Evolutionary conservation across 2,113 vertebrate species (phyloP).

Genomic region (Lanius collurio): DNA sequence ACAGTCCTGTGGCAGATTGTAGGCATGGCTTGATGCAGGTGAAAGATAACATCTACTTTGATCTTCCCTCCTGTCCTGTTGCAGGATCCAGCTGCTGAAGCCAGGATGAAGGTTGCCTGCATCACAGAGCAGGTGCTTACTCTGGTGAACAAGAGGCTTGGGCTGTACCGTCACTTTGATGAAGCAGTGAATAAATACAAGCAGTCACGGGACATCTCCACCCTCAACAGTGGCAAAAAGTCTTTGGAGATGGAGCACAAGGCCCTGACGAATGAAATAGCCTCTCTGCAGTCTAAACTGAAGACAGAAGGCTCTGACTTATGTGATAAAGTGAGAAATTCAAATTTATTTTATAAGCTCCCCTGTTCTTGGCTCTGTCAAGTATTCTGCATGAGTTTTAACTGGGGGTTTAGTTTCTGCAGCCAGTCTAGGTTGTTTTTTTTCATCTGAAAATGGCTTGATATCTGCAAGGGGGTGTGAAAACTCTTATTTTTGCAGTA

Average conservation of each 20-base stretch:
- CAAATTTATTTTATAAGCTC: background rate
- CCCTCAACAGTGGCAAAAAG: constrained; percentile 90
- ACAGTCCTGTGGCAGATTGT: background rate
- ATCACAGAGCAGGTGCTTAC: constrained; percentile 97
- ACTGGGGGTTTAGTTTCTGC: background rate
- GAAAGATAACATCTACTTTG: background rate
- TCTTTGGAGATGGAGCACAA: constrained; percentile 92
- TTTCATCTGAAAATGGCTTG: background rate
- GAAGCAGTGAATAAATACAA: constrained; percentile 97
- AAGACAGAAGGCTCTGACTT: constrained; percentile 95
- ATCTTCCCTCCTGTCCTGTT: background rate
- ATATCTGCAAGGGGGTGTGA: background rate
- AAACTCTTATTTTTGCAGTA: background rate
- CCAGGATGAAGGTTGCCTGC: constrained; percentile 97
- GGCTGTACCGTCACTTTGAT: constrained; percentile 94
- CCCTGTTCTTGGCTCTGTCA: background rate
- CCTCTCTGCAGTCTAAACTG: constrained; percentile 87
- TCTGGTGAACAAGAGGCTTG: constrained; percentile 93
- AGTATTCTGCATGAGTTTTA: background rate
- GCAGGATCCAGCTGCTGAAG: constrained; percentile 96
- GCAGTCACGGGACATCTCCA: constrained; percentile 89
- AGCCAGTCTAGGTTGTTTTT: background rate
- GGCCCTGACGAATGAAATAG: constrained; percentile 86
- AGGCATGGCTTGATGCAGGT: background rate
- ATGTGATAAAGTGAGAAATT: constrained; percentile 87